Evolutionary conservation across 2,888 invertebrate species (phyloP).

Genomic region (Seira musarum): DNA sequence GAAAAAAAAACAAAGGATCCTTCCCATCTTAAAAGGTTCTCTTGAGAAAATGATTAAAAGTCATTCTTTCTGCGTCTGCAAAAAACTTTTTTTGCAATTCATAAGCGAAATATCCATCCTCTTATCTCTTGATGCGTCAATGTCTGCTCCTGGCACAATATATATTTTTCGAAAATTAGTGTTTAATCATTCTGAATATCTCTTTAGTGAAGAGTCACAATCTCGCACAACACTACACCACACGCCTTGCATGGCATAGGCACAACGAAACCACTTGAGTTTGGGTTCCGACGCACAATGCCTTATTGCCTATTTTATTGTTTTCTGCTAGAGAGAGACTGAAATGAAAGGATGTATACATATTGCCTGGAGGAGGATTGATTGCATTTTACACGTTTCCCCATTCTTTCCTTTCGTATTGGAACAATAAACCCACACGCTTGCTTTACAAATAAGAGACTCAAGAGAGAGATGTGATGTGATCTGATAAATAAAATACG

Average conservation of each 20-base stretch:
- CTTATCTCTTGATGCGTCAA: slow-evolving; percentile 38
- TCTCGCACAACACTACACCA: slow-evolving; percentile 25
- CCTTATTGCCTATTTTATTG: slow-evolving; percentile 19
- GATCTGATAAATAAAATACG: slow-evolving; percentile 7
- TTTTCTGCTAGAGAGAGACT: background rate
- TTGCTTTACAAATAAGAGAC: background rate
- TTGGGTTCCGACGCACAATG: background rate
- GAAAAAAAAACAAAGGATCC: background rate
- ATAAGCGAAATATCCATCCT: slow-evolving; percentile 1
- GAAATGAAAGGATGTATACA: slow-evolving; percentile 43
- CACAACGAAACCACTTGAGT: background rate
- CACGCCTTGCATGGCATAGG: background rate
- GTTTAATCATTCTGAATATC: slow-evolving; percentile 56
- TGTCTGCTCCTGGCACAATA: slow-evolving; percentile 41
- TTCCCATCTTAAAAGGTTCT: background rate
- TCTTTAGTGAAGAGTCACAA: slow-evolving; percentile 30
- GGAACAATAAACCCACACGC: slow-evolving; percentile 16
- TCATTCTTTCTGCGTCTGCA: slow-evolving; percentile 40
- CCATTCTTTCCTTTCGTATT: background rate
- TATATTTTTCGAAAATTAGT: slow-evolving; percentile 47
- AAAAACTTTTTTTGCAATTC: slow-evolving; percentile 47
- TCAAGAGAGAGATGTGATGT: too few species aligned
- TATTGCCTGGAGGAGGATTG: slow-evolving; percentile 57
- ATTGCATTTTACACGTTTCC: slow-evolving; percentile 37
- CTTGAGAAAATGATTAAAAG: slow-evolving; percentile 32